phyloP scores from a whole-genome alignment of 1,140 invertebrate genomes.

The Pogonus chalceus region DNA sequence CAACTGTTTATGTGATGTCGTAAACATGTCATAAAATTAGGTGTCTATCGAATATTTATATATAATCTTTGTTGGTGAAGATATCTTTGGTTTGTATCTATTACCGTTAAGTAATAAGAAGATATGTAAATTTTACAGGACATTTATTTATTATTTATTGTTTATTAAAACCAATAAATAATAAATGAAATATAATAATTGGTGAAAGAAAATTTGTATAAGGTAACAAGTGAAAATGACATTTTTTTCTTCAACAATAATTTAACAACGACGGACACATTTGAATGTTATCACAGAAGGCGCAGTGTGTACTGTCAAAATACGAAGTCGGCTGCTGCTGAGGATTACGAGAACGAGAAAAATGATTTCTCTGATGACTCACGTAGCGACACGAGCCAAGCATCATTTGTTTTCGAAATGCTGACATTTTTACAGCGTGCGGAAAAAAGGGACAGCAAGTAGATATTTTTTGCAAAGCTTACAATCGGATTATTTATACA shows the following conservation, averaged over 20 bases:
- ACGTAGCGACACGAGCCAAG: conserved; percentile 5
- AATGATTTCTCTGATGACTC: conserved; percentile 4
- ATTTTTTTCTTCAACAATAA: not conserved
- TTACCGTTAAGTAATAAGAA: too few relatives aligned
- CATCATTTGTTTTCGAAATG: conserved; percentile 4
- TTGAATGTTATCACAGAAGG: not conserved
- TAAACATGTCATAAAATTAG: too few relatives aligned
- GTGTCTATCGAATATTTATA: too few relatives aligned
- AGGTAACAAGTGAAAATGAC: not conserved
- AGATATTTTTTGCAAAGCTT: not conserved
- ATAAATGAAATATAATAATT: too few relatives aligned
- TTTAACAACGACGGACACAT: not conserved
- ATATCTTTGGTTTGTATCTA: too few relatives aligned
- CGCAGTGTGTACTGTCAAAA: conserved; percentile 4
- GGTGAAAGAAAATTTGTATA: too few relatives aligned
- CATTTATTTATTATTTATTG: too few relatives aligned
- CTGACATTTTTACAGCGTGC: conserved; percentile 2
- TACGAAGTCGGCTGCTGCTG: not conserved
- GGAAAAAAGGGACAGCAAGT: not conserved
- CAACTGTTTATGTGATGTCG: too few relatives aligned
- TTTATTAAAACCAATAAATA: too few relatives aligned
- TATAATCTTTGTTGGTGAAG: too few relatives aligned
- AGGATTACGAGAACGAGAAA: conserved; percentile 1
- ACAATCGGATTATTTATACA: not conserved
- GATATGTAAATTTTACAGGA: too few relatives aligned